These are phyloP conservation scores for Sarcophaga bullata DNA, from an alignment of 1,140 invertebrate species.

Conservation along the genomic window DNA sequence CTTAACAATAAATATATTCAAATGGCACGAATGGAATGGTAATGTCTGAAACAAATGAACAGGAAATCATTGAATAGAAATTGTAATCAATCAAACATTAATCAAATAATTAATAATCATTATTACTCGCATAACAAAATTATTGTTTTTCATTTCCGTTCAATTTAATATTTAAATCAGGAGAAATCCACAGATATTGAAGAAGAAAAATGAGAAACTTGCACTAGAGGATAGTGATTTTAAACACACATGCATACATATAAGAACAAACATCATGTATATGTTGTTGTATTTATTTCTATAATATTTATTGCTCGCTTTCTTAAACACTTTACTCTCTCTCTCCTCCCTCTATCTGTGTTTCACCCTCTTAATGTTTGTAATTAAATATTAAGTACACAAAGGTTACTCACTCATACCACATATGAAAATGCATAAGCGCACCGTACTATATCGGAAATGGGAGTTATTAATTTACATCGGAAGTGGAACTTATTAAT, in stretches of 20 bases:
- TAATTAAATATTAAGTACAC: neutral
- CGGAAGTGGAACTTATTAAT: no score
- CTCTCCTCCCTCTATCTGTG: no score
- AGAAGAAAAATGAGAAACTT: neutral
- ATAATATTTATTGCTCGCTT: neutral
- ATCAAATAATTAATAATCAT: neutral
- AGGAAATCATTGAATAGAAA: no score
- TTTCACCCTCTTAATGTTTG: neutral
- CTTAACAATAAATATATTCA: no score
- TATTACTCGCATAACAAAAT: neutral
- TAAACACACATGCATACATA: neutral
- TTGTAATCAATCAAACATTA: neutral
- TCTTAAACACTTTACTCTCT: no score
- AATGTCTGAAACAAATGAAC: no score
- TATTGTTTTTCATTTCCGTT: neutral
- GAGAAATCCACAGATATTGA: neutral
- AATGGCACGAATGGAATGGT: no score
- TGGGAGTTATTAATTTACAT: no score
- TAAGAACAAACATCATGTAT: neutral
- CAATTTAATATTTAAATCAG: neutral
- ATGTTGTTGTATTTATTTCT: neutral
- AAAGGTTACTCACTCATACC: neutral
- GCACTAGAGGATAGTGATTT: neutral
- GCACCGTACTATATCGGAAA: neutral
- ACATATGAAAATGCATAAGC: neutral